Base-by-base conservation (phyloP, 2,888 invertebrate species). In the Lasioglossum villosulum region DNA sequence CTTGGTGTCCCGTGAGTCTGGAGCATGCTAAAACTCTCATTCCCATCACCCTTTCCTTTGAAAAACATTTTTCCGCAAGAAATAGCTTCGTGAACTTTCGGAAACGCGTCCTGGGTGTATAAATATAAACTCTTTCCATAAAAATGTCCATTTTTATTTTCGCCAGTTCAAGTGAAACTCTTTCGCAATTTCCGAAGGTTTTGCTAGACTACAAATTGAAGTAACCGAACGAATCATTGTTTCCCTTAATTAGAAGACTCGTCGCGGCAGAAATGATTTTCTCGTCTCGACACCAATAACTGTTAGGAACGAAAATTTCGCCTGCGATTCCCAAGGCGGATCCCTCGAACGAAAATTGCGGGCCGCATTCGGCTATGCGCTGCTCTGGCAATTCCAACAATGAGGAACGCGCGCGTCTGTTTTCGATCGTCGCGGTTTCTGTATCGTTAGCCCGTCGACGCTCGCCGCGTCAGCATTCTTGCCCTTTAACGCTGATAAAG, bases 381-480 rank as follows among this genome's bases (percentile, higher is more conserved):
- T 23, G 19, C 34, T 37, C 37, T 23, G 68, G 68, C 68, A 37
- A 30, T 63, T 52, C n/a, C 75, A 78, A 78, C 74, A 78, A 83
- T 56, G 78, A 75, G 75, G 83, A 78, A 83, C 52, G 78, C 39
- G 56, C 74, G 56, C 70, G 77, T 82, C 76, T 83, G 75, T 75
- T 78, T 56, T 78, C 72, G 78, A 77, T 78, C 83, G 52, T 34
- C 23, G 30, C 19, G 63, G 71, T 56, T 56, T 68, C 84, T 66
- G 78, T 83, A 75, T 78, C 75, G 84, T 83, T 83, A 78, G 71
- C 78, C 30, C 59, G 52, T 56, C 14, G 72, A 68, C 75, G 73
- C 56, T 75, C 78, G 39, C 74, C 76, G 37, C 74, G 81, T 82
- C 85, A 79, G 74, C 85, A 66, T 82, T 71, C 76, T 76, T 81